Evolutionary conservation across 2,113 vertebrate species (phyloP), one percentile per base, ranked within the genome.

Genomic region (Paracanthobrama guichenoti): DNA sequence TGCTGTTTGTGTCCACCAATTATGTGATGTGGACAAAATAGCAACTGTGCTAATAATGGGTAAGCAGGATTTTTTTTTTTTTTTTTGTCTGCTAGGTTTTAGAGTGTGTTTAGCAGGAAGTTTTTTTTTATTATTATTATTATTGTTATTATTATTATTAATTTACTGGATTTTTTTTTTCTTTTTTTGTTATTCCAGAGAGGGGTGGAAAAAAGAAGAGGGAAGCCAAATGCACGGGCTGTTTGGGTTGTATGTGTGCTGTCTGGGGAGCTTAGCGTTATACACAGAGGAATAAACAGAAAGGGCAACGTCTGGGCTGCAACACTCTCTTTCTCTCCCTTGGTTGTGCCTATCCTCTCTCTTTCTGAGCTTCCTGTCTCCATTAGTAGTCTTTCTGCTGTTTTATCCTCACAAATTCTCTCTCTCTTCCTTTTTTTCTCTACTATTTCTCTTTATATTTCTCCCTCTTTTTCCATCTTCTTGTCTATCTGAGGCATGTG

Each of bases 401-500:
- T 42, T 71, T 42, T 69, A 62, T 44, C n/a, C 78, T 59, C 28
- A 78, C 75, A 78, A 16, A 78, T 24, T 39, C 46, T 71, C 35
- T 39, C 50, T 35, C 35, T 35, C 35, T 35, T 28, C 35, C 6
- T 35, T 69, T 4, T 22, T 48, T 20, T 42, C 69, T 9, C 22
- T 57, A 59, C 57, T 69, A 26, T 53, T n/a, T 77, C 46, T 81
- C 69, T 81, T 55, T 55, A 55, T 55, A 55, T 55, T 20, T 55
- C 18, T 55, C 53, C 20, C 77, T 80, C 80, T 50, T 89, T 88
- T 90, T 87, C 85, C 86, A 82, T 85, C 92, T 92, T 94, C 93
- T 92, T 93, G 94, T 88, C 88, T 86, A 80, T 64, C 86, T 87
- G 84, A 87, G 86, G 77, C 53, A 39, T 81, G 92, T 93, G 91